Percentiles rank a stretch among this genome's conserved stretches.
phyloP scores from a whole-genome alignment of 2,888 invertebrate species.

The Epinotia demarniana region DNA sequence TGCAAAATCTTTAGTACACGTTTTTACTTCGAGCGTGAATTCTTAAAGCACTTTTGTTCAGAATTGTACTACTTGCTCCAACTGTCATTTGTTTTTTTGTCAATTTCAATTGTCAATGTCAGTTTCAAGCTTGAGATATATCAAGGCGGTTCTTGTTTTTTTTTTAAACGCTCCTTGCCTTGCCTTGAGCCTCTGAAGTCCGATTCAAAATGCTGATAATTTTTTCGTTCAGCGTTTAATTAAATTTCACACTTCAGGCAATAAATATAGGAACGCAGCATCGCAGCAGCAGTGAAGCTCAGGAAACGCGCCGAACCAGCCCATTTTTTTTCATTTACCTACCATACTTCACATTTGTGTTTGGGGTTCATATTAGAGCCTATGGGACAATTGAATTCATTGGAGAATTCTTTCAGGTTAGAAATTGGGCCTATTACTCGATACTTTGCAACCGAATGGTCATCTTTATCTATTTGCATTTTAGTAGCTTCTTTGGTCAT shows the following conservation, averaged over 20 bases:
- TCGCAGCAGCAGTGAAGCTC: conserved; percentile 48
- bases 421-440: conserved; percentile 94
- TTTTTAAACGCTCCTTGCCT: not conserved
- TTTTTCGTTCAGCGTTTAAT: conserved; percentile 28
- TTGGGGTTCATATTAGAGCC: conserved; percentile 94
- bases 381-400: conserved; percentile 89
- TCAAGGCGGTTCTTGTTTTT: not conserved
- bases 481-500: conserved; percentile 93
- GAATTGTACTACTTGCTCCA: conserved; percentile 33
- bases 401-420: conserved; percentile 93
- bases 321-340: conserved; percentile 83
- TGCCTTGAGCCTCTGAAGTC: not conserved
- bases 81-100: not conserved
- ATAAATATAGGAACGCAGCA: conserved; percentile 49
- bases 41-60: conserved; percentile 40
- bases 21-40: conserved; percentile 16
- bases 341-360: conserved; percentile 96
- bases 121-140: not conserved
- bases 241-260: conserved; percentile 25
- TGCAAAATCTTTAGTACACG: conserved; percentile 3
- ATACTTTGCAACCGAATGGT: conserved; percentile 95
- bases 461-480: conserved; percentile 96
- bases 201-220: not conserved
- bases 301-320: conserved; percentile 43
- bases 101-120: conserved; percentile 10